Percentiles rank a stretch among this genome's conserved stretches.
phyloP scores from a whole-genome alignment of 1,140 invertebrate genomes.

The Teleogryllus occipitalis region DNA sequence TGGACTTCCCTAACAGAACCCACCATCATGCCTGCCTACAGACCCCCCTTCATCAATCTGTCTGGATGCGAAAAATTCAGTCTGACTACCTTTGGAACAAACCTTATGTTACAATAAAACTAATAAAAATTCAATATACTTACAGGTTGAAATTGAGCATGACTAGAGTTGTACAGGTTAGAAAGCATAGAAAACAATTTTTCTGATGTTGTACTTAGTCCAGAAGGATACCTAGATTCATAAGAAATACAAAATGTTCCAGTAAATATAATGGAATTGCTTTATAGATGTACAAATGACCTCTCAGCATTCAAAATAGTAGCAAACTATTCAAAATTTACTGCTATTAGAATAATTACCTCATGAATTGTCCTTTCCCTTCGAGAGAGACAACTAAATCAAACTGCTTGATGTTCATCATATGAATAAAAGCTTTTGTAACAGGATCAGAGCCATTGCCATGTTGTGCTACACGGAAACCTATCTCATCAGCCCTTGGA shows the following conservation, averaged over 20 bases:
- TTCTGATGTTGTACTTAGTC: not conserved
- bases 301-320: not conserved
- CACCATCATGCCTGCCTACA: not conserved
- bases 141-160: not conserved
- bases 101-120: not conserved
- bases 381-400: conserved; percentile 17
- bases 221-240: not conserved
- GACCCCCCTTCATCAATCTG: not conserved
- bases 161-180: not conserved
- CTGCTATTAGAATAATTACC: not conserved
- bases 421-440: conserved; percentile 10
- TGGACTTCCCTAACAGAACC: not conserved
- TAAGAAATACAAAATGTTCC: not conserved
- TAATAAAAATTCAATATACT: not conserved
- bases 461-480: not conserved
- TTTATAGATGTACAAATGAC: not conserved
- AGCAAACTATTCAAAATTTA: not conserved
- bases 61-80: no score
- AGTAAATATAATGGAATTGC: not conserved
- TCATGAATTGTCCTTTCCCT: conserved; percentile 13
- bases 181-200: not conserved
- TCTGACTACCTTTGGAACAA: not conserved
- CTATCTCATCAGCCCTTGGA: not conserved
- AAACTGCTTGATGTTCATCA: conserved; percentile 13
- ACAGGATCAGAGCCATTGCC: not conserved